Base-by-base conservation (phyloP, 2,113 vertebrate species). In the Platichthys stellatus region DNA sequence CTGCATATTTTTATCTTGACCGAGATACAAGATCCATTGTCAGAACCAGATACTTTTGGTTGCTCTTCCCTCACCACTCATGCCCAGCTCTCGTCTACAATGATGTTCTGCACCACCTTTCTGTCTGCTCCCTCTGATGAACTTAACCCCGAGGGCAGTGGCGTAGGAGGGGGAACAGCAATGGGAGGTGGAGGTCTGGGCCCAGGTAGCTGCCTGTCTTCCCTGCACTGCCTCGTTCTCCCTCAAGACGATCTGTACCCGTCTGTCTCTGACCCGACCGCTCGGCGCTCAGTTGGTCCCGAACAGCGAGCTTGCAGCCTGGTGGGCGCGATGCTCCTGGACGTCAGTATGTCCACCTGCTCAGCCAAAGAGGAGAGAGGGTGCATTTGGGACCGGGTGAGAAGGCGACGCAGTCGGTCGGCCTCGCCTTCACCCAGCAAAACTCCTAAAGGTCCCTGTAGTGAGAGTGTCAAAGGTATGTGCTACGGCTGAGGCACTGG, bases 91-190 rank as follows among this genome's bases (percentile, higher is more conserved):
- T 31, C 63, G 28, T 7, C 47, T 31, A 72, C 54, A 0, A 93
- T 92, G 91, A 95, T 95, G 93, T 94, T 95, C 91, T 95, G 93
- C 81, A 94, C 93, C 83, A 93, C 94, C 57, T 95, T 95, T 77
- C 92, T 93, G 60, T 94, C 94, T 11, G 71, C 91, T 2, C 88
- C 93, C 53, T 92, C 93, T 13, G 94, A 95, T 60, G 94, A 94
- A 24, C 70, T 89, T 7, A 18, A 57, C 2, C 84, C 84, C 17
- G 92, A 91, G 17, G 72, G 69, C 56, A 63, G 74, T 31, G 60
- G 21, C 63, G 68, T 81, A 14, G 83, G 83, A 71, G 65, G 82
- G 15, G 83, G 81, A 54, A 68, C 61, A 21, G 61, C 56, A 62
- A 57, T 70, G 2, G 86, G 86, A 21, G 75, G 73, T 3, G 82